A percentile compares a stretch with the other conserved stretches of the same genome.
Conservation (phyloP, 2,797 vertebrate genomes). For the Kryptolebias ocellatus region DNA sequence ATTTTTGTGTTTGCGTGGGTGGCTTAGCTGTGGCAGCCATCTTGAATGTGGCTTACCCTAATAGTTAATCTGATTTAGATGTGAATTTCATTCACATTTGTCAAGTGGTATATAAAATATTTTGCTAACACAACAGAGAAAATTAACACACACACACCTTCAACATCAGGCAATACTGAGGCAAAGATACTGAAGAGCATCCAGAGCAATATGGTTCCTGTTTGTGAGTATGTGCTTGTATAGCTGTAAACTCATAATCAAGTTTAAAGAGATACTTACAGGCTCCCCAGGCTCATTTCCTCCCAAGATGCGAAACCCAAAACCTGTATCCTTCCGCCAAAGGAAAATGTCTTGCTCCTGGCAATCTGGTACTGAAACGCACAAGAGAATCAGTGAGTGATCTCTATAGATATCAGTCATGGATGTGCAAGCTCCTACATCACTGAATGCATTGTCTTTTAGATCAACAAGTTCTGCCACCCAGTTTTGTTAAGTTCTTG, state of each 20-base stretch:
- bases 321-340: conserved; percentile 98
- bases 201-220: background rate
- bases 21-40: too few species aligned
- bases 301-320: conserved; percentile 98
- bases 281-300: conserved; percentile 98
- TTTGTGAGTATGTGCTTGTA: background rate
- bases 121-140: too few species aligned
- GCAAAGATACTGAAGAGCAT: conserved; percentile 17
- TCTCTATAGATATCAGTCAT: conserved; percentile 12
- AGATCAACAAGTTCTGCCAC: conserved; percentile 21
- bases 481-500: conserved; percentile 4
- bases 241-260: conserved; percentile 21
- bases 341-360: conserved; percentile 99
- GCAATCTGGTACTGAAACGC: conserved; percentile 92
- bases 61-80: too few species aligned
- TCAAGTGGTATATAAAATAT: too few species aligned
- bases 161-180: conserved; percentile 1
- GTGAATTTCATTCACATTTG: too few species aligned
- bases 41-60: too few species aligned
- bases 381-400: conserved; percentile 34
- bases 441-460: conserved; percentile 19
- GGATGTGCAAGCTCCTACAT: conserved; percentile 18
- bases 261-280: conserved; percentile 82
- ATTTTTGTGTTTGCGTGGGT: too few species aligned
- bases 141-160: too few species aligned